Evolutionary conservation across 2,888 invertebrate species (phyloP).

Genomic region (Cyaniris semiargus): DNA sequence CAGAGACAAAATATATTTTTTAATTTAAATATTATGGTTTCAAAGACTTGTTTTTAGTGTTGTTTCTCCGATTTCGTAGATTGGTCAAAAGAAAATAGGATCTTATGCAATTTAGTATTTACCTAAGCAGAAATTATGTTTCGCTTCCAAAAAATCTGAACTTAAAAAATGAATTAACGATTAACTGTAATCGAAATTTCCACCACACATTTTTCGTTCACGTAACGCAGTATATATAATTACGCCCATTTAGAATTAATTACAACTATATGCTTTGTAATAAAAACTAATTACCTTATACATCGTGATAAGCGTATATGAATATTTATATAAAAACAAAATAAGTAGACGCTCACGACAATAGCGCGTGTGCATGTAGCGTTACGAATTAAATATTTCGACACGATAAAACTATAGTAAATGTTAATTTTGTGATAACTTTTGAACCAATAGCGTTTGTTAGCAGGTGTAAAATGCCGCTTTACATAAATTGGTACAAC

Average conservation of each 20-base stretch:
- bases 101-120: background rate
- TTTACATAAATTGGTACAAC: conserved; percentile 26
- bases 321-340: conserved; percentile 30
- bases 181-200: background rate
- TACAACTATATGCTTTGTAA: conserved; percentile 29
- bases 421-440: conserved; percentile 19
- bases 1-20: no score
- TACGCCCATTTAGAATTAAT: conserved; percentile 26
- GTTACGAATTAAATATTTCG: conserved; percentile 22
- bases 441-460: conserved; percentile 18
- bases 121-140: background rate
- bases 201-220: conserved; percentile 10
- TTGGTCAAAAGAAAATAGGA: background rate
- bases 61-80: background rate
- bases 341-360: conserved; percentile 22
- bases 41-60: background rate
- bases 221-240: conserved; percentile 22
- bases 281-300: conserved; percentile 30
- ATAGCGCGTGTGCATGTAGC: conserved; percentile 15
- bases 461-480: conserved; percentile 23
- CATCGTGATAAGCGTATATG: conserved; percentile 26
- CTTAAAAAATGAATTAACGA: background rate
- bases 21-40: no score
- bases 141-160: background rate
- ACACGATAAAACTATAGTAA: conserved; percentile 22